phyloP scores from a whole-genome alignment of 2,888 invertebrate species.

The Beris morrisii region DNA sequence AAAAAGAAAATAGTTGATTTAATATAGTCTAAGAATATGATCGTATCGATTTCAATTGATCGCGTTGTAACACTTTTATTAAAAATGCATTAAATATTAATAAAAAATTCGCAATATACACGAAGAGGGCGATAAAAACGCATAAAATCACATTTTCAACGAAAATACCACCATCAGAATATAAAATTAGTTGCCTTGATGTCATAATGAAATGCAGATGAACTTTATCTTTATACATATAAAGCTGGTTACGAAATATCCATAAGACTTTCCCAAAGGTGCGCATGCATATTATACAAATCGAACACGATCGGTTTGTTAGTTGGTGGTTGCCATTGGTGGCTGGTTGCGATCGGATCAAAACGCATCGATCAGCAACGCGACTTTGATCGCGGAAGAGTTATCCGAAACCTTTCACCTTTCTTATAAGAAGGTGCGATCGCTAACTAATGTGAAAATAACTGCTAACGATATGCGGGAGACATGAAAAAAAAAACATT shows the following conservation, averaged over 20 bases:
- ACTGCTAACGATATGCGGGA: too few relatives aligned
- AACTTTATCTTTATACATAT: constrained; percentile 9
- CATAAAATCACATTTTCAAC: background rate
- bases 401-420: constrained; percentile 30
- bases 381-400: constrained; percentile 14
- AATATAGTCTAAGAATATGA: too few relatives aligned
- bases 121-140: too few relatives aligned
- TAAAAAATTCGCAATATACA: too few relatives aligned
- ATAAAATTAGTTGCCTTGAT: constrained; percentile 22
- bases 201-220: constrained; percentile 31
- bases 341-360: background rate
- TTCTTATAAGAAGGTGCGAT: constrained; percentile 8
- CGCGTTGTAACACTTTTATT: too few relatives aligned
- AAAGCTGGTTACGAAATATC: constrained; percentile 20
- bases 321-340: too few relatives aligned
- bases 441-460: background rate
- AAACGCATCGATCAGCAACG: constrained; percentile 2
- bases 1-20: too few relatives aligned
- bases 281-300: constrained; percentile 11
- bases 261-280: constrained; percentile 25
- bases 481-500: too few relatives aligned
- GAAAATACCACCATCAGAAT: constrained; percentile 22
- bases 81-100: too few relatives aligned
- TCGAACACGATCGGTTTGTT: background rate
- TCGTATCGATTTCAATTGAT: too few relatives aligned